phyloP scores from a whole-genome alignment of 2,888 invertebrate species.

The Cylloceria caligata region DNA sequence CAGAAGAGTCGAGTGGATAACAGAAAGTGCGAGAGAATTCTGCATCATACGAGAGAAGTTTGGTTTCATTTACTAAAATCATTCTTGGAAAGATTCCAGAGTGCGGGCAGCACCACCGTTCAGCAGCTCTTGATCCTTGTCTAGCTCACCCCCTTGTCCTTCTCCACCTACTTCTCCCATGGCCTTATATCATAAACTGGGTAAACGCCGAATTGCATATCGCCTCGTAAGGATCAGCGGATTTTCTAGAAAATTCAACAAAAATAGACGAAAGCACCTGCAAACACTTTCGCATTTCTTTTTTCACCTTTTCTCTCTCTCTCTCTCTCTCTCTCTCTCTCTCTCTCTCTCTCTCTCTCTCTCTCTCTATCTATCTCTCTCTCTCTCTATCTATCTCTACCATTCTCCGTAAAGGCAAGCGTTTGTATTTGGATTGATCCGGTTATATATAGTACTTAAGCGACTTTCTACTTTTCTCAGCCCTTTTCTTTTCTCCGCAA shows the following conservation, averaged over 20 bases:
- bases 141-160: neutral
- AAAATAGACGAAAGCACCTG: slow-evolving; percentile 43
- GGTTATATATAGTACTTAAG: slow-evolving; percentile 39
- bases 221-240: slow-evolving; percentile 49
- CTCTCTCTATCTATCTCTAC: too few relatives aligned
- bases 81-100: slow-evolving; percentile 63
- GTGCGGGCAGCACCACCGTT: slow-evolving; percentile 9
- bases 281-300: slow-evolving; percentile 19
- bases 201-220: slow-evolving; percentile 59
- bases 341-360: too few relatives aligned
- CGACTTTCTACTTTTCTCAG: slow-evolving; percentile 35
- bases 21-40: neutral
- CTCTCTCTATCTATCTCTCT: too few relatives aligned
- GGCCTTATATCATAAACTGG: slow-evolving; percentile 40
- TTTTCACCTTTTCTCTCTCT: slow-evolving; percentile 18
- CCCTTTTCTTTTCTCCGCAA: slow-evolving; percentile 12
- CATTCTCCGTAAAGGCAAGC: slow-evolving; percentile 32
- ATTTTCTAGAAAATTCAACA: slow-evolving; percentile 36
- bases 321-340: too few relatives aligned
- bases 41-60: neutral
- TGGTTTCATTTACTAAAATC: slow-evolving; percentile 63
- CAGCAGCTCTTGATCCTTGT: slow-evolving; percentile 8
- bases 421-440: slow-evolving; percentile 58
- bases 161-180: slow-evolving; percentile 13
- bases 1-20: neutral